A percentile compares a stretch with the other conserved stretches of the same genome.
phyloP scores from a whole-genome alignment of 2,888 invertebrate species.

The Mystacides longicornis region DNA sequence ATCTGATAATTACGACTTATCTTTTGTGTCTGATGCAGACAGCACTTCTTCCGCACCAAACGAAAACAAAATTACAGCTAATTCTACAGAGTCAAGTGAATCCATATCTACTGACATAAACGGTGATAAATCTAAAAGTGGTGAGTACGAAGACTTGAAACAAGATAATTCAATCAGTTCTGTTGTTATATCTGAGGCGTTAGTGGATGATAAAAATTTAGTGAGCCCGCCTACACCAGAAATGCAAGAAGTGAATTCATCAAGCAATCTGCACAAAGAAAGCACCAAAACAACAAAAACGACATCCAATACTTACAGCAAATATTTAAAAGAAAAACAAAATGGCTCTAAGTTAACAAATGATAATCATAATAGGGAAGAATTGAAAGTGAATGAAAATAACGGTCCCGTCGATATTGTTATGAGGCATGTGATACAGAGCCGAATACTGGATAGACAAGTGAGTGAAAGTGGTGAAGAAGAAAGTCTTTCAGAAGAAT shows the following conservation, averaged over 20 bases:
- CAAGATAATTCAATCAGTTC: conserved; percentile 2
- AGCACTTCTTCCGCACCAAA: conserved; percentile 13
- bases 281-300: neutral
- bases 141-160: neutral
- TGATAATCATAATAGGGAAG: neutral
- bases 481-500: conserved; percentile 23
- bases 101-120: conserved; percentile 13
- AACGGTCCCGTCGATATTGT: conserved; percentile 8
- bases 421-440: conserved; percentile 12
- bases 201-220: neutral
- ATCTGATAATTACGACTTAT: conserved; percentile 23
- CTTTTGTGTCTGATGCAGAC: conserved; percentile 22
- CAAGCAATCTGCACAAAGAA: neutral
- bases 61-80: conserved; percentile 11
- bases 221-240: no score
- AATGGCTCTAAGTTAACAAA: neutral
- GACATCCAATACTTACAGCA: conserved; percentile 6
- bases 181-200: neutral
- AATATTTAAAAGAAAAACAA: conserved; percentile 16
- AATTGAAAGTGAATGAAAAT: neutral
- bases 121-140: neutral
- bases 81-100: conserved; percentile 17
- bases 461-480: conserved; percentile 1
- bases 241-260: neutral
- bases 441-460: neutral